Conservation (phyloP, 2,888 invertebrate species). For the Phyto melanocephala region DNA sequence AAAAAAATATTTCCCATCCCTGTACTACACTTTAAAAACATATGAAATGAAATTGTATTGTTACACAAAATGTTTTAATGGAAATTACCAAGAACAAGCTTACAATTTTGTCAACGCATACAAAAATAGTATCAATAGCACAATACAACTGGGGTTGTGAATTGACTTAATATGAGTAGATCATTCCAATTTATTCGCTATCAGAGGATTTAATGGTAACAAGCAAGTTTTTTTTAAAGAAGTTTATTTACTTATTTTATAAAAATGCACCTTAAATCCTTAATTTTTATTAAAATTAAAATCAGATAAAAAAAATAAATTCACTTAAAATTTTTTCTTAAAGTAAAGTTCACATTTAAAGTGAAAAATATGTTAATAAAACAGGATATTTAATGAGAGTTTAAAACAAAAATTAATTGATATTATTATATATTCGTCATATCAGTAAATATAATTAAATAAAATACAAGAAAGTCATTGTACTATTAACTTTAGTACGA, state of each 20-base stretch:
- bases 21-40: too few species aligned
- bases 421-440: constrained; percentile 37
- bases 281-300: neutral
- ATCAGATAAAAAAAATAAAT: neutral
- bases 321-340: neutral
- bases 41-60: too few species aligned
- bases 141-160: too few species aligned
- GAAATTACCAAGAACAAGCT: too few species aligned
- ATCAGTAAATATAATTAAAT: constrained; percentile 22
- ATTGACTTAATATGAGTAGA: too few species aligned
- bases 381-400: constrained; percentile 35
- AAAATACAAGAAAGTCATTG: constrained; percentile 47
- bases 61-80: too few species aligned
- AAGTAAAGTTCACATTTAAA: neutral
- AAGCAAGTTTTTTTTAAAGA: neutral
- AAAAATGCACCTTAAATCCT: neutral
- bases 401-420: constrained; percentile 38
- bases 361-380: constrained; percentile 5
- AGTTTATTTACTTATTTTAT: constrained; percentile 3
- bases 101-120: too few species aligned
- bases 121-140: too few species aligned
- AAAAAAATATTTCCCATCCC: too few species aligned
- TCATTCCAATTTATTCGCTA: too few species aligned
- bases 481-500: constrained; percentile 26
- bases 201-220: too few species aligned